Evolutionary conservation across 2,888 invertebrate species (phyloP).

Genomic region (Zelleria hepariella): DNA sequence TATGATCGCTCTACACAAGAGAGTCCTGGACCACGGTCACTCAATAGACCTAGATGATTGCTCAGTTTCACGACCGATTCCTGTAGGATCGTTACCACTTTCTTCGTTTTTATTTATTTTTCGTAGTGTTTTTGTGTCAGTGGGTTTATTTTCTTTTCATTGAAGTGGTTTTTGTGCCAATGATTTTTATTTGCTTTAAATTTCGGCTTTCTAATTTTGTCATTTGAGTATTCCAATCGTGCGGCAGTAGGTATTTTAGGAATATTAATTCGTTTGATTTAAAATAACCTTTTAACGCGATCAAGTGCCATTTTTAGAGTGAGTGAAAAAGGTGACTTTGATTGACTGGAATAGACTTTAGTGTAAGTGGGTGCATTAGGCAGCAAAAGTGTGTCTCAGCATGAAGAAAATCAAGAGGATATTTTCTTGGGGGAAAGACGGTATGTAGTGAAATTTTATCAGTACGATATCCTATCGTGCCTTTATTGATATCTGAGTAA

Average conservation of each 20-base stretch:
- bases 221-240: too few species aligned
- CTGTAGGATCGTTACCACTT: neutral
- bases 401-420: constrained; percentile 62
- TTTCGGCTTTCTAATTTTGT: too few species aligned
- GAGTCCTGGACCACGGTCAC: neutral
- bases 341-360: neutral
- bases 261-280: too few species aligned
- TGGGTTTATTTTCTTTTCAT: neutral
- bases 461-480: too few species aligned
- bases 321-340: neutral
- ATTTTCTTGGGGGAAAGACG: constrained; percentile 43
- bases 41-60: neutral
- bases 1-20: neutral
- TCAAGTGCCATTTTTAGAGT: neutral
- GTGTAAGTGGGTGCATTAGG: neutral
- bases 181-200: too few species aligned
- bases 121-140: neutral
- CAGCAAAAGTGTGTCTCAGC: constrained; percentile 5
- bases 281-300: neutral
- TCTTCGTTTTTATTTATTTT: neutral
- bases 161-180: too few species aligned
- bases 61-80: neutral
- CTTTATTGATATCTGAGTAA: too few species aligned
- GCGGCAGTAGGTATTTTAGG: too few species aligned
- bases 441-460: neutral